Evolutionary conservation across 1,140 invertebrate species (phyloP).

Genomic region (Saxidomus purpurata): DNA sequence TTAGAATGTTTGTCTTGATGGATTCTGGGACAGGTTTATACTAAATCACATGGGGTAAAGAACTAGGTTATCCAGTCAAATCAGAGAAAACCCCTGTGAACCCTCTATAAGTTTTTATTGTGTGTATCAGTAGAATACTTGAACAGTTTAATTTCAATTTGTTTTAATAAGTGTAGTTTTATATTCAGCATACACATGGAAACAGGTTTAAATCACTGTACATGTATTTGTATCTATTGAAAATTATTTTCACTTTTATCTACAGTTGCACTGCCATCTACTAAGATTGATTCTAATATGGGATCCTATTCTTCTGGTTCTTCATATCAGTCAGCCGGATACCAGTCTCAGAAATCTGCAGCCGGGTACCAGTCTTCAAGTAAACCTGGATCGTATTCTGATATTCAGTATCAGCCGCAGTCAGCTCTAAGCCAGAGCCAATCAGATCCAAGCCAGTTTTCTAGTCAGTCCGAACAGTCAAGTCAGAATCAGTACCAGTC

Average conservation of each 20-base stretch:
- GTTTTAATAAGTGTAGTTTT: too few relatives aligned
- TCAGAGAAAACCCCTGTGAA: too few relatives aligned
- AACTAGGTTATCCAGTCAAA: too few relatives aligned
- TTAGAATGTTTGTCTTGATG: too few relatives aligned
- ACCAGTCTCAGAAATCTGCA: slow-evolving; percentile 55
- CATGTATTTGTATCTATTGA: too few relatives aligned
- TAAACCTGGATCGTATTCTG: slow-evolving; percentile 72
- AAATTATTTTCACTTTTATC: background rate
- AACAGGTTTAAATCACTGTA: too few relatives aligned
- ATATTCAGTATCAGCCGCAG: slow-evolving; percentile 74
- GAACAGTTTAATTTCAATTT: too few relatives aligned
- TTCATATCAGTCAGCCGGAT: slow-evolving; percentile 25
- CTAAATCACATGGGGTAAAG: too few relatives aligned
- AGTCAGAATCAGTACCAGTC: slow-evolving; percentile 75
- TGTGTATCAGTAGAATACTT: too few relatives aligned
- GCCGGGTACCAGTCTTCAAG: slow-evolving; percentile 32
- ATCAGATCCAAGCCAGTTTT: slow-evolving; percentile 53
- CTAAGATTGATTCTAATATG: slow-evolving; percentile 34
- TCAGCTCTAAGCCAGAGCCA: slow-evolving; percentile 70
- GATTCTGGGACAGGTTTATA: too few relatives aligned
- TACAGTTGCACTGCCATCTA: slow-evolving; percentile 40
- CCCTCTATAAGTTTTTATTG: too few relatives aligned
- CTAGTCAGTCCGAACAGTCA: slow-evolving; percentile 53
- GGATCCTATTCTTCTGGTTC: slow-evolving; percentile 30
- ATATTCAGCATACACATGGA: too few relatives aligned